These are phyloP conservation scores for Calyptomena viridis DNA, from an alignment of 2,113 vertebrate species.

Conservation along the genomic window DNA sequence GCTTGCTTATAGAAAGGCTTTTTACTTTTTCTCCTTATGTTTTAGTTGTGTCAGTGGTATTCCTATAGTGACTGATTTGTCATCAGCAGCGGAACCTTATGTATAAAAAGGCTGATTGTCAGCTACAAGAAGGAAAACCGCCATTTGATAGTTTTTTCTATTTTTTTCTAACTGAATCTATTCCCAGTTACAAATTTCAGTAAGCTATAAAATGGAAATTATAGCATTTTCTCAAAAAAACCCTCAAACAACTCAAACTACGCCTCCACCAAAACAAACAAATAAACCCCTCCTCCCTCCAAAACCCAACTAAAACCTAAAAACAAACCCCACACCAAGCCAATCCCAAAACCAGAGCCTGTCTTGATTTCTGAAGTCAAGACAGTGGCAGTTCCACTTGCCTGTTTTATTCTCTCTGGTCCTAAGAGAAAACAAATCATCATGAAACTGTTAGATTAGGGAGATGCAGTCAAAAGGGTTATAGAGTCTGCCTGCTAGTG, in stretches of 20 bases:
- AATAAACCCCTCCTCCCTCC: rapidly evolving
- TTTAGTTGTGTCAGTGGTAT: not conserved
- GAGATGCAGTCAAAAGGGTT: not conserved
- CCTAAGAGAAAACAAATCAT: not conserved
- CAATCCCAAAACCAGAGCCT: rapidly evolving
- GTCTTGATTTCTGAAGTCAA: not conserved
- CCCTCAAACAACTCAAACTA: not conserved
- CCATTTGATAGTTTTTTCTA: not conserved
- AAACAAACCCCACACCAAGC: rapidly evolving
- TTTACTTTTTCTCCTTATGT: not conserved
- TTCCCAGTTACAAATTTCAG: not conserved
- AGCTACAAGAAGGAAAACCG: not conserved
- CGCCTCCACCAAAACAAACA: not conserved
- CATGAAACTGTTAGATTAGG: not conserved
- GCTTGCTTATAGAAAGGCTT: not conserved
- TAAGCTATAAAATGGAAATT: not conserved
- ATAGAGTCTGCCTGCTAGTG: not conserved
- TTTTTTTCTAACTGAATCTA: not conserved
- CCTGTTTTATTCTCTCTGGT: not conserved
- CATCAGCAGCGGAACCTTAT: not conserved
- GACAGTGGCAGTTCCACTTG: not conserved
- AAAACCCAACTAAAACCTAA: not conserved
- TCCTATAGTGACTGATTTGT: not conserved
- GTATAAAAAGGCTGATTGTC: not conserved
- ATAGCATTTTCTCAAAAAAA: not conserved